Percentiles rank a stretch among this genome's conserved stretches.
Evolutionary conservation across 2,113 vertebrate species (phyloP).

Genomic region (Oryzias woworae): DNA sequence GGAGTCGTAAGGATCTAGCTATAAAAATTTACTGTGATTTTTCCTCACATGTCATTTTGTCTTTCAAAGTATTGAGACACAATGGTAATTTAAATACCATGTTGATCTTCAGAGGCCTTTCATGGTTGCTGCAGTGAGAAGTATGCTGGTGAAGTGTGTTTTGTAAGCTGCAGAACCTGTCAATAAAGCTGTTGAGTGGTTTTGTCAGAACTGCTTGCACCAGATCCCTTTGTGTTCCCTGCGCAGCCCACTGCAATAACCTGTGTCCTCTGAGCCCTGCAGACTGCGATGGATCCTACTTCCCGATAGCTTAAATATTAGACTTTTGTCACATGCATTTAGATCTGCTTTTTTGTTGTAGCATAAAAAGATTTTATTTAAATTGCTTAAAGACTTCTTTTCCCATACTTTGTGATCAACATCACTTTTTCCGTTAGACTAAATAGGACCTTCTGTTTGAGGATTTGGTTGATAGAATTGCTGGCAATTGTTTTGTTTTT

Average conservation of each 20-base stretch:
- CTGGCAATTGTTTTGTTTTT: conserved; percentile 9
- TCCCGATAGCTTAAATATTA: conserved; percentile 1
- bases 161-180: conserved; percentile 78
- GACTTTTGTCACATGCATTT: background rate
- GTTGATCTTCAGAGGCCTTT: conserved; percentile 48
- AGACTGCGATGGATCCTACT: conserved; percentile 19
- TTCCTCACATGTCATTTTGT: conserved; percentile 34
- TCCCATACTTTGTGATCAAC: background rate
- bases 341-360: background rate
- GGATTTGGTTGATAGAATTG: conserved; percentile 10
- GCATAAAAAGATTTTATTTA: background rate
- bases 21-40: conserved; percentile 34
- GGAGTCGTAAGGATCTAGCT: conserved; percentile 13
- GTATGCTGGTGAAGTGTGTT: conserved; percentile 70
- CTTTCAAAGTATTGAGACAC: conserved; percentile 38
- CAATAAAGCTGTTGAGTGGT: conserved; percentile 76
- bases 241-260: conserved; percentile 57
- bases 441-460: conserved; percentile 11
- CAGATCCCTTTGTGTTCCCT: conserved; percentile 78
- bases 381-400: background rate
- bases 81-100: conserved; percentile 35
- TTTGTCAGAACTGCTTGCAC: conserved; percentile 71
- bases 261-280: conserved; percentile 31
- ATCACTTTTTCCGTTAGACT: background rate
- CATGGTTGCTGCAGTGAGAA: conserved; percentile 64